Conservation (phyloP, 2,113 vertebrate genomes). For the Rissa tridactyla region DNA sequence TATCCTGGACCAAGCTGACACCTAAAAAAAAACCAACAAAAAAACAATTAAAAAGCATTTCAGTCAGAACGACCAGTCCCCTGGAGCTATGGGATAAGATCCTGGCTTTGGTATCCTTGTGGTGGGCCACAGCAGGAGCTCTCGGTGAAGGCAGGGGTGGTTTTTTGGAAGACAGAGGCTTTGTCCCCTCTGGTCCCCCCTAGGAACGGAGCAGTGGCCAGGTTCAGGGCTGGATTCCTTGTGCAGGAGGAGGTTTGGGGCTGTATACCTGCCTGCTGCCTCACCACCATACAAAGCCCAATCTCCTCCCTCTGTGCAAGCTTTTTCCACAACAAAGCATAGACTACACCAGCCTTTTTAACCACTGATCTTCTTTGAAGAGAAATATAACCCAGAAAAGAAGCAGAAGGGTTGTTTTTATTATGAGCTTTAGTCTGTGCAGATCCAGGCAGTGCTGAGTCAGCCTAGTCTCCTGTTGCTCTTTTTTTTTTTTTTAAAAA, state of each 20-base stretch:
- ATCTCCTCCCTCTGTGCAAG: no score
- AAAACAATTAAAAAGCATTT: not conserved
- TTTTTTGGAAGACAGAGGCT: not conserved
- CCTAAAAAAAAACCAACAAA: not conserved
- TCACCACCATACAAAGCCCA: not conserved
- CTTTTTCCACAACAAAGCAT: not conserved
- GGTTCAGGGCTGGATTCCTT: not conserved
- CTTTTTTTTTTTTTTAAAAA: not conserved
- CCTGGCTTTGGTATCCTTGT: not conserved
- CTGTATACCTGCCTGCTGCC: not conserved
- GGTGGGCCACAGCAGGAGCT: not conserved
- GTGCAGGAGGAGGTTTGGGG: not conserved
- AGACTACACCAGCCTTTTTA: not conserved
- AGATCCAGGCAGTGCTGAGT: not conserved
- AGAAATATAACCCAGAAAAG: not conserved
- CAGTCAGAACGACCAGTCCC: not conserved
- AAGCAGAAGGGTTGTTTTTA: not conserved
- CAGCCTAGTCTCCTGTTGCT: not conserved
- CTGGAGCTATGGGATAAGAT: not conserved
- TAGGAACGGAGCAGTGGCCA: not conserved
- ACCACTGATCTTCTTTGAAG: not conserved
- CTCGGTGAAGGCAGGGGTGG: not conserved
- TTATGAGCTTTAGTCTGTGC: not conserved
- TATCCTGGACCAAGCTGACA: not conserved
- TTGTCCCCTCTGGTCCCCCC: no score